Base-by-base conservation (phyloP, 2,797 vertebrate genomes). In the Pangasius krempfi region DNA sequence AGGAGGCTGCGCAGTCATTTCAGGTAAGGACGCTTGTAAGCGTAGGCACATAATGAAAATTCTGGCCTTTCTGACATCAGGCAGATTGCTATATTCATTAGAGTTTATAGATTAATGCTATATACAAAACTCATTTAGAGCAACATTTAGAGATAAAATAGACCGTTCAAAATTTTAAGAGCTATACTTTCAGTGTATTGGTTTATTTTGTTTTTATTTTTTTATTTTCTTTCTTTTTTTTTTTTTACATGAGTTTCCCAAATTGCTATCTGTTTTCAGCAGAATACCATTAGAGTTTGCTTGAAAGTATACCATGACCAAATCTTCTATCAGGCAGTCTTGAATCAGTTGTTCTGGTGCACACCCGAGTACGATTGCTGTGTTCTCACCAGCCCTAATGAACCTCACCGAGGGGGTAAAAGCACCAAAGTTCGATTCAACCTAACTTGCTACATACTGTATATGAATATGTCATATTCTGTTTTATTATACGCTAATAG, bases 1-100 rank as follows among this genome's bases (percentile, higher is more conserved):
- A 80, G 30, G 70, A 88, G 44, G 44, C 40, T 30, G 75, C 13
- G 50, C 66, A 75, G 86, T 85, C 50, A 83, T 66, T 62, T 88
- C n/a, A 83, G 50, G 16, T 83, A 33, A 30, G 33, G 33, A 73
- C 22, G 72, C 50, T 16, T n/a, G n/a, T 8, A 30, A 40, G 40
- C 1, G 37, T 12, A 18, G 64, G 7, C 10, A 27, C 22, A 37
- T 62, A 33, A 87, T 84, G 30, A 73, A 81, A 33, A 56, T 30
- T 1, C 60, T 78, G 44, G 13, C 70, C 56, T 30, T 73, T 82
- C 33, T 58, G 37, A 82, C 62, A 73, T 87, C 18, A 82, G 47
- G 14, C 3, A 44, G 25, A 83, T 78, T 16, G 37, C 33, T 13
- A 3, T 82, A 62, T 82, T 82, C 60, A 84, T 66, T 47, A 47